Conservation (phyloP, 1,140 invertebrate genomes). For the Papilio polyxenes region DNA sequence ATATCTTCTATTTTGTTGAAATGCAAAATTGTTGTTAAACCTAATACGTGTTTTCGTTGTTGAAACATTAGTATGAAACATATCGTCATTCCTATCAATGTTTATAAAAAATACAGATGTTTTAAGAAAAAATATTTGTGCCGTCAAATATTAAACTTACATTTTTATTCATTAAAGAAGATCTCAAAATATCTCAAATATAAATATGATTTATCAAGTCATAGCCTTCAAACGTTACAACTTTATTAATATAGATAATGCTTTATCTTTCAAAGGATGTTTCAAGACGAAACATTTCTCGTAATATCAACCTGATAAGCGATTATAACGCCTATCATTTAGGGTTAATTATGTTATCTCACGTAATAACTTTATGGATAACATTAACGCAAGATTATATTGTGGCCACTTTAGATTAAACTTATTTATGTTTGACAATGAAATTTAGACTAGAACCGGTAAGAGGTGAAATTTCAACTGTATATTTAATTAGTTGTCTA, state of each 20-base stretch:
- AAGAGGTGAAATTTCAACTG: neutral
- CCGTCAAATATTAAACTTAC: too few relatives aligned
- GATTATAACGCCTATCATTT: constrained; percentile 9
- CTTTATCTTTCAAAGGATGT: constrained; percentile 5
- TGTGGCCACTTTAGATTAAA: neutral
- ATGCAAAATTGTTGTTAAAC: neutral
- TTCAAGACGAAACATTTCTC: neutral
- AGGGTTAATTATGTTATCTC: constrained; percentile 2
- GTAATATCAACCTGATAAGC: neutral
- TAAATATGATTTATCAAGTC: too few relatives aligned
- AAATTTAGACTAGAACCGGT: neutral
- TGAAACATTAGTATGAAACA: neutral
- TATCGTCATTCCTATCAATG: neutral
- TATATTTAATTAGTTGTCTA: too few relatives aligned
- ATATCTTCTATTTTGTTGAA: neutral
- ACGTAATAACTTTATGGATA: neutral
- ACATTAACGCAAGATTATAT: constrained; percentile 9
- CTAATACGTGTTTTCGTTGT: neutral
- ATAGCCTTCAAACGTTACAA: neutral
- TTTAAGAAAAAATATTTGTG: neutral
- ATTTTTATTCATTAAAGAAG: too few relatives aligned
- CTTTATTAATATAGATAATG: neutral
- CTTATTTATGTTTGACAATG: neutral
- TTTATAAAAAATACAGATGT: neutral
- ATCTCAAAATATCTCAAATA: too few relatives aligned